phyloP scores from a whole-genome alignment of 2,113 vertebrate species.

The Vidua chalybeata region DNA sequence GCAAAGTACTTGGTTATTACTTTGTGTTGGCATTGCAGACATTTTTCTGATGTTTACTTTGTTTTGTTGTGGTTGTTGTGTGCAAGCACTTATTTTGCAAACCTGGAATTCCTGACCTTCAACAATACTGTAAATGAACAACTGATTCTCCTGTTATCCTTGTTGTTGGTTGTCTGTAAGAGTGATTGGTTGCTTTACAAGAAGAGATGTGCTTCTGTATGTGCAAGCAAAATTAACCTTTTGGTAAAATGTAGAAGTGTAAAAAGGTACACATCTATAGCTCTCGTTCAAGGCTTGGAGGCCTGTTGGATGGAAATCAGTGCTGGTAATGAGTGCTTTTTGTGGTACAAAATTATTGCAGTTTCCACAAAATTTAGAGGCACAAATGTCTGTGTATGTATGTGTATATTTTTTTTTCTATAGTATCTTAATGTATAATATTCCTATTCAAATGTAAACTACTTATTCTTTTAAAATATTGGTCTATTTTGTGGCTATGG shows the following conservation, averaged over 20 bases:
- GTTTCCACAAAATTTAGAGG: constrained; percentile 37
- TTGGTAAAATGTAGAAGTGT: not conserved
- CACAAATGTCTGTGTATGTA: not conserved
- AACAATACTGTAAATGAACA: not conserved
- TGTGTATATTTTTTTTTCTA: constrained; percentile 3
- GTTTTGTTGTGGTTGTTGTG: constrained; percentile 21
- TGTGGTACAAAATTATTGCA: constrained; percentile 42
- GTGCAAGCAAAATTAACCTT: not conserved
- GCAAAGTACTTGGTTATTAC: not conserved
- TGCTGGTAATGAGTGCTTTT: constrained; percentile 8
- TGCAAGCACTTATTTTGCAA: constrained; percentile 11
- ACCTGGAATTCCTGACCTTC: not conserved
- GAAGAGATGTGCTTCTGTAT: not conserved
- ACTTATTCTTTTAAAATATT: constrained; percentile 40
- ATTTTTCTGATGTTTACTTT: constrained; percentile 17
- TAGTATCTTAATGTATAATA: constrained; percentile 57
- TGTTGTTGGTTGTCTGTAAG: not conserved
- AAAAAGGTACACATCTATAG: not conserved
- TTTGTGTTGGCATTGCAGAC: not conserved
- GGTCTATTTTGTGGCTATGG: constrained; percentile 1
- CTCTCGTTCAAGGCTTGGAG: not conserved
- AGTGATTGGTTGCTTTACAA: not conserved
- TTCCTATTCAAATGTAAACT: constrained; percentile 60
- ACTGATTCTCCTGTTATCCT: not conserved
- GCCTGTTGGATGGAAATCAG: constrained; percentile 16